Percentiles rank a stretch among this genome's conserved stretches.
These are phyloP conservation scores for Heterodera carotae DNA, from an alignment of 1,140 invertebrate species.

Conservation along the genomic window DNA sequence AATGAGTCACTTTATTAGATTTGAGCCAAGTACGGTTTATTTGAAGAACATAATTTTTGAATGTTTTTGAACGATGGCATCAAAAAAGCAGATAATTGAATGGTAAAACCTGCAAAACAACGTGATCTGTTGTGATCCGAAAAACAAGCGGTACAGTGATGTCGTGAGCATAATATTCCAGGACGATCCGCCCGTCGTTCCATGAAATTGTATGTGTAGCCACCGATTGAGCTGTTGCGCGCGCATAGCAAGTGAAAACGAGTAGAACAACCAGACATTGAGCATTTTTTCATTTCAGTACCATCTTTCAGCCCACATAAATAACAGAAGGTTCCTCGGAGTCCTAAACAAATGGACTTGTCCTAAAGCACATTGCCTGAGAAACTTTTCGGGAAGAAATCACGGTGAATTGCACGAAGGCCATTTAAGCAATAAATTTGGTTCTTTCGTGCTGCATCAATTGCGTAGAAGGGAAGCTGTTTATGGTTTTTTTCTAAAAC, in stretches of 20 bases:
- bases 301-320: constrained; percentile 12
- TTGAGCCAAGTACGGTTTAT: no score
- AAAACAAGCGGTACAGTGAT: constrained; percentile 44
- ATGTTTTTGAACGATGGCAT: no score
- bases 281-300: constrained; percentile 18
- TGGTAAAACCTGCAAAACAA: constrained; percentile 37
- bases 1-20: no score
- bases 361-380: not conserved
- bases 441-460: not conserved
- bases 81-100: no score
- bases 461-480: not conserved
- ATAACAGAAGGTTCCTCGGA: constrained; percentile 21
- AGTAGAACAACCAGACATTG: constrained; percentile 12
- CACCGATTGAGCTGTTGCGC: constrained; percentile 15
- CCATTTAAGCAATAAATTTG: not conserved
- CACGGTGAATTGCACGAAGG: not conserved
- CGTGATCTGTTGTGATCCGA: constrained; percentile 38
- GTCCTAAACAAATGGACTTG: constrained; percentile 1
- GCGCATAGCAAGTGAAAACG: constrained; percentile 34
- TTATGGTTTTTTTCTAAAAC: not conserved
- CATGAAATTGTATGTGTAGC: constrained; percentile 39
- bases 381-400: constrained; percentile 25
- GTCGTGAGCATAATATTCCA: constrained; percentile 35
- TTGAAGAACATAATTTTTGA: no score
- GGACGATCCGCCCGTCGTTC: constrained; percentile 17